A percentile compares a stretch with the other conserved stretches of the same genome.
Evolutionary conservation across 1,140 invertebrate species (phyloP).

Genomic region (Drosophila insularis): DNA sequence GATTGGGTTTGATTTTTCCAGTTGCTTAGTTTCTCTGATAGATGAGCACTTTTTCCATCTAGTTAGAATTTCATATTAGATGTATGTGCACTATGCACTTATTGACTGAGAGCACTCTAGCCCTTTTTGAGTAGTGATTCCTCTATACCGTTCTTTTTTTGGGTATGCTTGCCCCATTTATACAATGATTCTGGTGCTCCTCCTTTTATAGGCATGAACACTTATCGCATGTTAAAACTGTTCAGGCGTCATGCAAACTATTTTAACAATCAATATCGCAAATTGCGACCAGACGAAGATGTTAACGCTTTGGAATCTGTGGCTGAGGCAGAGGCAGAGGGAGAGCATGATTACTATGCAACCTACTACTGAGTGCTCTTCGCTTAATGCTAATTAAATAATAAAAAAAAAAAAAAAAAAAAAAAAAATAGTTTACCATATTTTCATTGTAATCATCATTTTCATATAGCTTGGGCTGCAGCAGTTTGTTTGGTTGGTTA

Average conservation of each 20-base stretch:
- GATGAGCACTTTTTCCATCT: slow-evolving; percentile 28
- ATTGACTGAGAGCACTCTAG: slow-evolving; percentile 16
- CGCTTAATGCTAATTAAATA: slow-evolving; percentile 14
- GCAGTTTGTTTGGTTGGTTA: slow-evolving; percentile 28
- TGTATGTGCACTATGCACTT: slow-evolving; percentile 15
- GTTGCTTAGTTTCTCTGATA: neutral
- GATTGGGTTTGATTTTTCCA: too few relatives aligned
- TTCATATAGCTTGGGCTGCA: slow-evolving; percentile 44
- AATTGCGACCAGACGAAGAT: slow-evolving; percentile 75
- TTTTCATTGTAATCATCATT: slow-evolving; percentile 58
- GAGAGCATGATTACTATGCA: slow-evolving; percentile 45
- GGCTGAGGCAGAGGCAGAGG: slow-evolving; percentile 25
- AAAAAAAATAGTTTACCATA: slow-evolving; percentile 53
- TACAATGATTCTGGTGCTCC: slow-evolving; percentile 47
- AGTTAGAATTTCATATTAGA: slow-evolving; percentile 43
- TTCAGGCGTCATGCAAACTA: slow-evolving; percentile 79
- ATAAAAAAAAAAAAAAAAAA: slow-evolving; percentile 27
- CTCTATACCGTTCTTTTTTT: slow-evolving; percentile 2
- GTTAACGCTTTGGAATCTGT: slow-evolving; percentile 37
- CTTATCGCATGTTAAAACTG: slow-evolving; percentile 80
- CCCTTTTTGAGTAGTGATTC: neutral
- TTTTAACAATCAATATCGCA: slow-evolving; percentile 80
- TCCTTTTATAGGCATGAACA: slow-evolving; percentile 78
- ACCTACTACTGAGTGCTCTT: slow-evolving; percentile 47
- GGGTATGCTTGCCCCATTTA: slow-evolving; percentile 12